Evolutionary conservation across 2,888 invertebrate genomes (phyloP).

Genomic region (Hemithea aestivaria): DNA sequence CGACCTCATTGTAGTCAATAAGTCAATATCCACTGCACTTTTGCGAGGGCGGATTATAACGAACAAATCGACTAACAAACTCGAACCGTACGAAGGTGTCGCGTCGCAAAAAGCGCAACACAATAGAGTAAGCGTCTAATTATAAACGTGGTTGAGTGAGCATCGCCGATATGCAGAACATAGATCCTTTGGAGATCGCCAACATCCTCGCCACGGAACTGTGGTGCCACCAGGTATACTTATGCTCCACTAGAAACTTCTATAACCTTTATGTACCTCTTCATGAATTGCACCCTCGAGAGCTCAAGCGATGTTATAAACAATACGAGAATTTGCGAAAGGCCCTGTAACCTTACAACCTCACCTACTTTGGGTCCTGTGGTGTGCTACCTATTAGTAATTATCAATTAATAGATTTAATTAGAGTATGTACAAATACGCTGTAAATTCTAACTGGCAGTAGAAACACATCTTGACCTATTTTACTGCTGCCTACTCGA

Average conservation of each 20-base stretch:
- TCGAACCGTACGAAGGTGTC: constrained; percentile 76
- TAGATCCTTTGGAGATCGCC: constrained; percentile 91
- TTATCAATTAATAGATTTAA: too few species aligned
- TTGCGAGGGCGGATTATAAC: constrained; percentile 76
- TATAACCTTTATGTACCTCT: not conserved
- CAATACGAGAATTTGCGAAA: too few species aligned
- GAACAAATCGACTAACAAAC: constrained; percentile 76
- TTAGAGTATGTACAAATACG: too few species aligned
- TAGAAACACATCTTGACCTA: constrained; percentile 11
- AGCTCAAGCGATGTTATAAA: too few species aligned
- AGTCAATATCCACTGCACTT: constrained; percentile 40
- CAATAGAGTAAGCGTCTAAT: constrained; percentile 78
- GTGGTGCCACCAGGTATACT: constrained; percentile 90
- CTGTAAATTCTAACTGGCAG: too few species aligned
- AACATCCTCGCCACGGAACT: constrained; percentile 91
- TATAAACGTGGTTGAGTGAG: constrained; percentile 70
- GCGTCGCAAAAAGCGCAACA: constrained; percentile 78
- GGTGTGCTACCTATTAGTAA: too few species aligned
- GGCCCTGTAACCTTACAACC: too few species aligned
- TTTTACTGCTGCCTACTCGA: constrained; percentile 2
- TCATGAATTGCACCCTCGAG: not conserved
- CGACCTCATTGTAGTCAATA: constrained; percentile 48
- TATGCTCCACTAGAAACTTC: constrained; percentile 2
- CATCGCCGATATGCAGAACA: constrained; percentile 72
- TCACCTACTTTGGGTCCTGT: too few species aligned